A percentile compares a stretch with the other conserved stretches of the same genome.
phyloP scores from a whole-genome alignment of 2,888 invertebrate genomes.

The Taenaris catops region DNA sequence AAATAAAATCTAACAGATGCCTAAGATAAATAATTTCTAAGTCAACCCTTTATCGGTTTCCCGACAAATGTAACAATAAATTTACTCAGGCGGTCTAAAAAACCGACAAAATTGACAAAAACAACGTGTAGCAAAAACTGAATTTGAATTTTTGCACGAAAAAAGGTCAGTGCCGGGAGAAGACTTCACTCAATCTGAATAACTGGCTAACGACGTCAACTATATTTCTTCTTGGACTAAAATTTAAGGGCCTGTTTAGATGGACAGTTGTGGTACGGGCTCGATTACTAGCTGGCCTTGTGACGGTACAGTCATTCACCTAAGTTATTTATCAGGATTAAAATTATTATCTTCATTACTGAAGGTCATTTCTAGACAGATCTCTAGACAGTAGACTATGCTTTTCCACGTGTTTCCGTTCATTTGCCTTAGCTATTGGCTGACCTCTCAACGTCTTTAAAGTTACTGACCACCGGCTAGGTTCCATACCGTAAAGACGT shows the following conservation, averaged over 20 bases:
- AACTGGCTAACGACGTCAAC: conserved; percentile 61
- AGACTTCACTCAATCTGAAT: conserved; percentile 59
- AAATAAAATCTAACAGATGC: conserved; percentile 5
- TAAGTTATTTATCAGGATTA: too few relatives aligned
- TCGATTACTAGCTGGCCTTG: too few relatives aligned
- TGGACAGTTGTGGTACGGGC: too few relatives aligned
- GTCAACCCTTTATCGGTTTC: conserved; percentile 37
- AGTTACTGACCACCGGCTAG: too few relatives aligned
- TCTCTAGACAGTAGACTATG: too few relatives aligned
- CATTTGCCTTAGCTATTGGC: too few relatives aligned
- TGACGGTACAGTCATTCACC: too few relatives aligned
- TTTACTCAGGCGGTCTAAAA: conserved; percentile 51
- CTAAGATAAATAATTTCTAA: conserved; percentile 26
- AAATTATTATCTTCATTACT: too few relatives aligned
- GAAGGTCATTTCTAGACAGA: too few relatives aligned
- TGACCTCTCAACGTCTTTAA: too few relatives aligned
- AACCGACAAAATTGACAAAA: conserved; percentile 51
- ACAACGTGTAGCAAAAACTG: conserved; percentile 43
- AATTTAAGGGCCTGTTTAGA: conserved; percentile 40
- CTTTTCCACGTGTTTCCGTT: too few relatives aligned
- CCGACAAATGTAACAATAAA: conserved; percentile 62
- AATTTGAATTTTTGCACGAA: conserved; percentile 47
- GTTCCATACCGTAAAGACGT: too few relatives aligned
- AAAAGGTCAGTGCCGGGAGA: conserved; percentile 33
- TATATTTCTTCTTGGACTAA: conserved; percentile 56